Base-by-base conservation (phyloP, 2,113 vertebrate genomes). In the Pao palembangensis region DNA sequence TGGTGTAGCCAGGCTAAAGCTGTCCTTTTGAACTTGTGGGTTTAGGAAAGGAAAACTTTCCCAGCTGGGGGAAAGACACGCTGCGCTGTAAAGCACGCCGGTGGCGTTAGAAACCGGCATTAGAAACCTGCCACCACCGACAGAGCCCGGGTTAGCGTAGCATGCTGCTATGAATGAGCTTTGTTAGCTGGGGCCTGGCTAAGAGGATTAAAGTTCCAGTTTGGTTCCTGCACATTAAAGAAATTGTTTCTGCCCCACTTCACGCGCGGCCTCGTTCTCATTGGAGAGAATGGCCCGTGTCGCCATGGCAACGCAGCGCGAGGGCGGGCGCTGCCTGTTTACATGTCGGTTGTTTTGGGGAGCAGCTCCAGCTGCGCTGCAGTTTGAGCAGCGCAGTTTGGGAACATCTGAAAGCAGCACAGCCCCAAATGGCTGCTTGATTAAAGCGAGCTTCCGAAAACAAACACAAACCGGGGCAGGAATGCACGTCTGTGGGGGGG, bases 171-270 rank as follows among this genome's bases (percentile, higher is more conserved):
- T 80, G 69, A 77, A 55, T 78, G 69, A 71, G 83, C 80, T 88
- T 85, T 85, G 85, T 90, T 88, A 84, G 84, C 80, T 64, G 57
- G 72, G 80, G 68, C 77, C 79, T 52, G 67, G 79, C 83, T 91
- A 91, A 92, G 89, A 87, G 85, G 89, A 91, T 90, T 90, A 90
- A 87, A 85, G 84, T 87, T 90, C 85, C 83, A 85, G 87, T 88
- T 89, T 88, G 88, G 85, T 86, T 89, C 87, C 80, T 85, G 85
- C 80, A 84, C 89, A 87, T 87, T 89, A 88, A 89, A 87, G 80
- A 89, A 91, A 90, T 90, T 87, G 85, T 88, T 90, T 91, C 90
- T 87, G 90, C 88, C 82, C 87, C 88, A 88, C 84, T 91, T 90
- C 89, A 91, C 88, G 81, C 75, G 38, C 21, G 59, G 78, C 81